A percentile compares a stretch with the other conserved stretches of the same genome.
These are phyloP conservation scores for Agrilus planipennis DNA, from an alignment of 1,140 invertebrate genomes.

Conservation along the genomic window DNA sequence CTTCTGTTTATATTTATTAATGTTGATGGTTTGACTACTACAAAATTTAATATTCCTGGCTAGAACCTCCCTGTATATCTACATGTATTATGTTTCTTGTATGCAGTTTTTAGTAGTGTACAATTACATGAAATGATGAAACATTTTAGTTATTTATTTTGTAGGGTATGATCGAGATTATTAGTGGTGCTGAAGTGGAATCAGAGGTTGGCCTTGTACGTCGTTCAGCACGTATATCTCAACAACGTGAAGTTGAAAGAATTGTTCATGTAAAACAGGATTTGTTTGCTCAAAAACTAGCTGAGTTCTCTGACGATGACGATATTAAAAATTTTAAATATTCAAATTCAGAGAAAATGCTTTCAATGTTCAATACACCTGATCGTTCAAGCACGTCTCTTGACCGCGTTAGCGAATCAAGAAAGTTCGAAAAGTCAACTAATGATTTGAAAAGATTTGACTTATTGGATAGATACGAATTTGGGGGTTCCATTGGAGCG, in stretches of 20 bases:
- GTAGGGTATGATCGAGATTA: not conserved
- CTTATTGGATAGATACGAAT: slow-evolving; percentile 17
- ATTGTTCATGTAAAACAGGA: slow-evolving; percentile 24
- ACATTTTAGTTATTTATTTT: not conserved
- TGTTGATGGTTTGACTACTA: no score
- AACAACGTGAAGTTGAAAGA: slow-evolving; percentile 15
- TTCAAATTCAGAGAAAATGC: no score
- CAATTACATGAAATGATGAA: not conserved
- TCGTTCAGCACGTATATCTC: not conserved
- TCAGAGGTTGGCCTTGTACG: not conserved
- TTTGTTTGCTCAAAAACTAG: slow-evolving; percentile 13
- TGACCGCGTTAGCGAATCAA: slow-evolving; percentile 14
- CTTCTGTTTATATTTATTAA: no score
- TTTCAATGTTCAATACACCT: no score
- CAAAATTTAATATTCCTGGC: no score
- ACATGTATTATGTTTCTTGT: not conserved
- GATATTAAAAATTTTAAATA: slow-evolving; percentile 19
- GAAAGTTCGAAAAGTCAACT: slow-evolving; percentile 10
- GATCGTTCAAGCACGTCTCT: not conserved
- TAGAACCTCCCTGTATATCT: no score
- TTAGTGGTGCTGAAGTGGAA: not conserved
- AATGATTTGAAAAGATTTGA: not conserved
- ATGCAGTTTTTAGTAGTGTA: not conserved
- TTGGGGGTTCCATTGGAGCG: slow-evolving; percentile 29
- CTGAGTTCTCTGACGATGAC: slow-evolving; percentile 37